A percentile compares a stretch with the other conserved stretches of the same genome.
phyloP scores from a whole-genome alignment of 2,888 invertebrate genomes.

The Hecatera dysodea region DNA sequence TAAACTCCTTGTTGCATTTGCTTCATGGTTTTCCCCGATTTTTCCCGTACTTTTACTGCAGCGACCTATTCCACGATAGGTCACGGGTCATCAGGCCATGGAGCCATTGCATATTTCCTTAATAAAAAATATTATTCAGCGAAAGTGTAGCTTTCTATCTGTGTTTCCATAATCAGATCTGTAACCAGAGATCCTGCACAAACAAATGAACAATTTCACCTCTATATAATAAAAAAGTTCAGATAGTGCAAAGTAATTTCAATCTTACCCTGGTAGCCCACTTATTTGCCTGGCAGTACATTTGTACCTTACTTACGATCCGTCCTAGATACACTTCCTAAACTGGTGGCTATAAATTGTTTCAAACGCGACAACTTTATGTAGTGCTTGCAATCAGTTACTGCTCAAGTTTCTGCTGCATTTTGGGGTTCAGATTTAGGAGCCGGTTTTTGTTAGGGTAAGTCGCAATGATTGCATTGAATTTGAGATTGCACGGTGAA shows the following conservation, averaged over 20 bases:
- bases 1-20: too few species aligned
- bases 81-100: too few species aligned
- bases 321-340: conserved; percentile 60
- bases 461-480: neutral
- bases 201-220: too few species aligned
- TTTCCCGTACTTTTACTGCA: too few species aligned
- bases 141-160: too few species aligned
- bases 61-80: too few species aligned
- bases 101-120: too few species aligned
- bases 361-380: conserved; percentile 59
- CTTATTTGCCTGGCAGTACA: conserved; percentile 36
- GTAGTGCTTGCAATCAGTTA: conserved; percentile 51
- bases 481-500: neutral
- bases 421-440: conserved; percentile 18
- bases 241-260: neutral
- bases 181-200: too few species aligned
- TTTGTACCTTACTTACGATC: conserved; percentile 51
- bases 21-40: too few species aligned
- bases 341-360: conserved; percentile 59
- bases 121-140: too few species aligned
- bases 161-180: too few species aligned
- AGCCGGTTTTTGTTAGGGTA: conserved; percentile 6
- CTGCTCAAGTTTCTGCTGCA: conserved; percentile 44
- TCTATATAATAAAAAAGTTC: too few species aligned
- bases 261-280: neutral